Percentiles rank a stretch among this genome's conserved stretches.
These are phyloP conservation scores for Hybos culiciformis DNA, from an alignment of 2,888 invertebrate genomes.

Conservation along the genomic window DNA sequence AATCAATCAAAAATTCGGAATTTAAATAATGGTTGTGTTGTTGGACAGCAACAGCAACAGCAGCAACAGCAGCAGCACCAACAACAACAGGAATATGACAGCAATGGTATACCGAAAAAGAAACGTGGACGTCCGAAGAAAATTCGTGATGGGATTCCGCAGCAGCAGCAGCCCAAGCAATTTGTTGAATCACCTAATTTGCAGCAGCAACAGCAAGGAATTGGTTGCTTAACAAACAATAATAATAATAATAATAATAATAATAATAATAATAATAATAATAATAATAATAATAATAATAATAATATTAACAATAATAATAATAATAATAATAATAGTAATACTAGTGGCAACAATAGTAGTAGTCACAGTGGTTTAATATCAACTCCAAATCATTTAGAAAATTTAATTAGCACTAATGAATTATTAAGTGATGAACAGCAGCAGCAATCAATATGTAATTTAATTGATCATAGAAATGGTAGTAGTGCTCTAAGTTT, in stretches of 20 bases:
- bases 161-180: neutral
- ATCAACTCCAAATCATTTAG: conserved; percentile 9
- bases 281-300: conserved; percentile 2
- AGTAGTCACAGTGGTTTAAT: conserved; percentile 6
- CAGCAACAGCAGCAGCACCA: no score
- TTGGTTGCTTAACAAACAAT: neutral
- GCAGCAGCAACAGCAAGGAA: neutral
- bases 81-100: no score
- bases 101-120: conserved; percentile 55
- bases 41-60: conserved; percentile 36
- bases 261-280: neutral
- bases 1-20: conserved; percentile 29
- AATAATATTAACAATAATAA: neutral
- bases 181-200: neutral
- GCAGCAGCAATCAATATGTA: no score
- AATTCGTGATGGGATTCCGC: conserved; percentile 38
- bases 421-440: no score
- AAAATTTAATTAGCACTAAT: conserved; percentile 1
- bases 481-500: conserved; percentile 4
- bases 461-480: conserved; percentile 7
- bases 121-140: conserved; percentile 82
- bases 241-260: neutral
- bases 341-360: neutral
- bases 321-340: neutral
- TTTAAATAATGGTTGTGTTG: conserved; percentile 24